Percentiles rank a stretch among this genome's conserved stretches.
These are phyloP conservation scores for Nebria salina DNA, from an alignment of 2,888 invertebrate species.

Conservation along the genomic window DNA sequence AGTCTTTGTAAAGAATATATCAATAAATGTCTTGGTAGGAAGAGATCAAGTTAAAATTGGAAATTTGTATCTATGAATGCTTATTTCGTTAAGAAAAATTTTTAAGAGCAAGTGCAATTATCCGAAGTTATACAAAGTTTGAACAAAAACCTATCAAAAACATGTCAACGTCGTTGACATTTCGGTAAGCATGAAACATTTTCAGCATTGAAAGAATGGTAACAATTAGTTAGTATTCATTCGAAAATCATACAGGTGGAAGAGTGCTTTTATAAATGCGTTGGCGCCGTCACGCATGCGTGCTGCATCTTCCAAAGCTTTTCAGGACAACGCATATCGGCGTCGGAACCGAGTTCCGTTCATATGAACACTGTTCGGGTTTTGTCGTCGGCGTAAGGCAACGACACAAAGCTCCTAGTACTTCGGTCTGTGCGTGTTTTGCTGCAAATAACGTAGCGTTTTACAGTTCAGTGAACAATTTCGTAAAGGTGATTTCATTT, in stretches of 20 bases:
- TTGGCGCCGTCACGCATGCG: not conserved
- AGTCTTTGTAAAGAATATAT: too few relatives aligned
- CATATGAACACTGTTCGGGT: not conserved
- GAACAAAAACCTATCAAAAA: too few relatives aligned
- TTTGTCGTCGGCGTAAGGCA: not conserved
- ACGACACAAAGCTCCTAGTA: not conserved
- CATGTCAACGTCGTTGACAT: too few relatives aligned
- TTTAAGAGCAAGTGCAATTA: too few relatives aligned
- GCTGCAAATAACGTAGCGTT: not conserved
- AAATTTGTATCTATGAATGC: too few relatives aligned
- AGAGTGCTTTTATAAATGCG: not conserved
- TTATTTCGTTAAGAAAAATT: too few relatives aligned
- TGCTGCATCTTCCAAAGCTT: not conserved
- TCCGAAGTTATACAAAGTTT: too few relatives aligned
- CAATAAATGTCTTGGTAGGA: too few relatives aligned
- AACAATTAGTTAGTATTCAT: too few relatives aligned
- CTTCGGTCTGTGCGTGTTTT: not conserved
- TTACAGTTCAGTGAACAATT: not conserved
- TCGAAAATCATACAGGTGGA: not conserved
- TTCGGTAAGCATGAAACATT: not conserved
- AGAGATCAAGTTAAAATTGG: too few relatives aligned
- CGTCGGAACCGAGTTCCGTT: not conserved
- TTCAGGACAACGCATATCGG: not conserved
- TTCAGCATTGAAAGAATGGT: not conserved
- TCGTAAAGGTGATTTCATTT: not conserved